phyloP scores from a whole-genome alignment of 2,888 invertebrate genomes.

The Eurytoma californica region DNA sequence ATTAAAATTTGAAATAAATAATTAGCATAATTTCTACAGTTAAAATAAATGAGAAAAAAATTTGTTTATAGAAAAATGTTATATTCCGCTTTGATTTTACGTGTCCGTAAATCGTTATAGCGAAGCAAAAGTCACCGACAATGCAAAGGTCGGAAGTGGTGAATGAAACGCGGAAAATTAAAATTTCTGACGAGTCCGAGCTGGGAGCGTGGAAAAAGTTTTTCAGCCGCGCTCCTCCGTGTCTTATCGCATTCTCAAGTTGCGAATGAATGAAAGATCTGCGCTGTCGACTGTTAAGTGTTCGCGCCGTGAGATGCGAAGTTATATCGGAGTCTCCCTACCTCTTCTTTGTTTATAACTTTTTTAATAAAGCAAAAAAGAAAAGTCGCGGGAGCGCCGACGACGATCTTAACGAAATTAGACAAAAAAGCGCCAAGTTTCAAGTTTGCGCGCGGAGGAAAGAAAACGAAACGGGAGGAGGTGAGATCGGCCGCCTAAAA shows the following conservation, averaged over 20 bases:
- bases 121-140: too few relatives aligned
- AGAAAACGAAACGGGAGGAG: neutral
- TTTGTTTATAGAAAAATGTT: too few relatives aligned
- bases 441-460: neutral
- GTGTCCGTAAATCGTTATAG: too few relatives aligned
- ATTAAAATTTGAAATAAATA: too few relatives aligned
- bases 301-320: neutral
- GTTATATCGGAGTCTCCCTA: neutral
- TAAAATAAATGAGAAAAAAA: too few relatives aligned
- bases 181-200: constrained; percentile 36
- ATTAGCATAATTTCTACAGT: too few relatives aligned
- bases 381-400: neutral
- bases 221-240: constrained; percentile 5
- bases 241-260: constrained; percentile 26
- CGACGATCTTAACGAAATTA: neutral
- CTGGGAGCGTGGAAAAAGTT: neutral
- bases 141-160: constrained; percentile 2
- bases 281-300: neutral
- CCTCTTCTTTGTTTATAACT: neutral
- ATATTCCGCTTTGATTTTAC: too few relatives aligned
- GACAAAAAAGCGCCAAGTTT: neutral
- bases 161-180: constrained; percentile 40
- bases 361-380: neutral
- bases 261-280: constrained; percentile 27
- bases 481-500: neutral